Evolutionary conservation across 2,888 invertebrate genomes (phyloP).

Genomic region (Agriotes lineatus): DNA sequence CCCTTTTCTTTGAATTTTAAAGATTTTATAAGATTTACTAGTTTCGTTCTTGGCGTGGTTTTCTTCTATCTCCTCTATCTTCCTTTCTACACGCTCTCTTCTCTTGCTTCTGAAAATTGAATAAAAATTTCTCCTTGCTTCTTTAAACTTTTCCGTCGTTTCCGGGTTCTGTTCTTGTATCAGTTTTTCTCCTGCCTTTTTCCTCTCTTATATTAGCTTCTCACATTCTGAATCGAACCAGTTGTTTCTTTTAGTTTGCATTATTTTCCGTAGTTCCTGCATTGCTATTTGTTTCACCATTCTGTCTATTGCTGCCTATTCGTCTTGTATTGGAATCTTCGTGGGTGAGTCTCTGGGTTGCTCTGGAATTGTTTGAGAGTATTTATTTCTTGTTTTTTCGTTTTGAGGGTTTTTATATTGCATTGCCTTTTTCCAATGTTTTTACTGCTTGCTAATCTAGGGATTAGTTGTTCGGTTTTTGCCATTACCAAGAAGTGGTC

Average conservation of each 20-base stretch:
- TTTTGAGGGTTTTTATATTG: neutral
- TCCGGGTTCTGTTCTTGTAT: too few species aligned
- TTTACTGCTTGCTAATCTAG: neutral
- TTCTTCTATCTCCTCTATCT: neutral
- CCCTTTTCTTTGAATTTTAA: neutral
- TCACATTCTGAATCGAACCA: neutral
- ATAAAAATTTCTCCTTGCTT: neutral
- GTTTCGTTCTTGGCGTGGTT: neutral
- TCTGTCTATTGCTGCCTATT: too few species aligned
- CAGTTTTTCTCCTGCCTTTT: neutral
- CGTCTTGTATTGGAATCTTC: too few species aligned
- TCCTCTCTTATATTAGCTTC: neutral
- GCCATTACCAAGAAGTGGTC: neutral
- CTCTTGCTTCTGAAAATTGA: too few species aligned
- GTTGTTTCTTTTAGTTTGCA: neutral
- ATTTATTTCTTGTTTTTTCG: neutral
- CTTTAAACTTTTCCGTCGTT: neutral
- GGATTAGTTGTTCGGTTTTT: too few species aligned
- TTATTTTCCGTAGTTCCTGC: neutral
- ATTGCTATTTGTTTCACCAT: neutral
- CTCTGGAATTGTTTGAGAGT: neutral
- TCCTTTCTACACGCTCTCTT: neutral
- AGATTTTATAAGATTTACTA: neutral
- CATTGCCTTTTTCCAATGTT: neutral
- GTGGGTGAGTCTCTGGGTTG: too few species aligned